Evolutionary conservation across 2,888 invertebrate species (phyloP), one percentile per base, ranked within the genome.

Genomic region (Hipparchia sbordonii): DNA sequence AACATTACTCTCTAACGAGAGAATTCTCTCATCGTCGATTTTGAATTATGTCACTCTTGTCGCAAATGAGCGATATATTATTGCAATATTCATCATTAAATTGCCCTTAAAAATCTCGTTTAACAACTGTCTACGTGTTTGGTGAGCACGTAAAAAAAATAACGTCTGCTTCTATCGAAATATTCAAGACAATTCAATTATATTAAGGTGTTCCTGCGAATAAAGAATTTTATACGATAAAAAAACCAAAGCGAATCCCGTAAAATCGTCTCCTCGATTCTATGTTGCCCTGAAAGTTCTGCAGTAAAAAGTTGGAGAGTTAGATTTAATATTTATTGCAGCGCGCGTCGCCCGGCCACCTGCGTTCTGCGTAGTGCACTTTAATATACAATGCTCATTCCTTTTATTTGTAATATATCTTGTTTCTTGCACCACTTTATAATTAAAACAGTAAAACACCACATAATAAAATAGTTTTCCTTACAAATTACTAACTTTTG

Each of bases 141-240:
- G 93, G 93, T 87, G 88, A 1, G 81, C 86, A 8, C 80, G 91
- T 10, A 82, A 86, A 2, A 89, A 73, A 39, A 39, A 39, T 39
- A 39, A 39, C 5, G 39, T 95, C 96, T 0, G 95, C 96, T 48
- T 48, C 6, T 8, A 6, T 48, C 48, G 1, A 39, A 39, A 39
- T 39, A 39, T 4, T 2, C 39, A 39, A 5, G 39, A 39, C 39
- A 5, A 2, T 39, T 39, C 5, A 4, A 39, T 39, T 39, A 39
- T 5, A 39, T 39, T 39, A 39, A 8, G 57, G 7, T 57, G 13
- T 23, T 23, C 57, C 57, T 8, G 23, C 23, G 13, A 13, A 13
- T 6, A 56, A 56, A 56, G n/a, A 56, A 56, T 2, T 56, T 60
- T 39, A 39, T 12, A 4, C 60, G 39, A 10, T 61, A 46, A n/a